These are phyloP conservation scores for Arrhopalites spinosus DNA, from an alignment of 2,888 invertebrate genomes.

Conservation along the genomic window DNA sequence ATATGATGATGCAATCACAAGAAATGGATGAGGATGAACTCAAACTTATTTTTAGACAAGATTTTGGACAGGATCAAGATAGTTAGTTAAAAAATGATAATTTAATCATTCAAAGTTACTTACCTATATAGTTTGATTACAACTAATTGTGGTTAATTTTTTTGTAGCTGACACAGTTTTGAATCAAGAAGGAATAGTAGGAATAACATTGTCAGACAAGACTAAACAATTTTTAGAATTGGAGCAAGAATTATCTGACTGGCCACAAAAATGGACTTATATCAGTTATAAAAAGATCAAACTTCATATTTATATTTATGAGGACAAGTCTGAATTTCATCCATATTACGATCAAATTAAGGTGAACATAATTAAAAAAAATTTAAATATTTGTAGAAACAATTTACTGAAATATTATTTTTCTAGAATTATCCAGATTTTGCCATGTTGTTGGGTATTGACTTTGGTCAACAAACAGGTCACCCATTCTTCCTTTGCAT, in stretches of 20 bases:
- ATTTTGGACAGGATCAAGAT: slow-evolving; percentile 21
- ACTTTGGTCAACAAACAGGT: slow-evolving; percentile 46
- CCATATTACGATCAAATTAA: slow-evolving; percentile 48
- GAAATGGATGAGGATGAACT: slow-evolving; percentile 51
- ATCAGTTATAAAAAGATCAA: slow-evolving; percentile 49
- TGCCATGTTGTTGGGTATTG: slow-evolving; percentile 51
- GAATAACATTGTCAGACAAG: slow-evolving; percentile 45
- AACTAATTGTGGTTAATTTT: no score
- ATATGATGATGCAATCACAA: slow-evolving; percentile 32
- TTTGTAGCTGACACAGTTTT: slow-evolving; percentile 45
- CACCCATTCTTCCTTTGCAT: slow-evolving; percentile 49
- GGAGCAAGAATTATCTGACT: slow-evolving; percentile 40
- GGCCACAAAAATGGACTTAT: slow-evolving; percentile 43
- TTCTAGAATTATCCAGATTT: slow-evolving; percentile 52
- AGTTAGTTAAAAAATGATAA: neutral
- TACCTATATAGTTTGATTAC: neutral
- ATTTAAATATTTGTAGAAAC: no score
- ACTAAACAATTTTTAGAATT: slow-evolving; percentile 50
- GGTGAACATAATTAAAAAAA: slow-evolving; percentile 31
- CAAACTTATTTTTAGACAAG: slow-evolving; percentile 44
- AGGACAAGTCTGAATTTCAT: slow-evolving; percentile 51
- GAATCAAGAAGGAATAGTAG: slow-evolving; percentile 50
- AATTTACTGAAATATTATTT: no score
- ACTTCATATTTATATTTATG: slow-evolving; percentile 51
- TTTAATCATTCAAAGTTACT: neutral